phyloP scores from a whole-genome alignment of 1,140 invertebrate genomes.

The Drosophila repletoides region DNA sequence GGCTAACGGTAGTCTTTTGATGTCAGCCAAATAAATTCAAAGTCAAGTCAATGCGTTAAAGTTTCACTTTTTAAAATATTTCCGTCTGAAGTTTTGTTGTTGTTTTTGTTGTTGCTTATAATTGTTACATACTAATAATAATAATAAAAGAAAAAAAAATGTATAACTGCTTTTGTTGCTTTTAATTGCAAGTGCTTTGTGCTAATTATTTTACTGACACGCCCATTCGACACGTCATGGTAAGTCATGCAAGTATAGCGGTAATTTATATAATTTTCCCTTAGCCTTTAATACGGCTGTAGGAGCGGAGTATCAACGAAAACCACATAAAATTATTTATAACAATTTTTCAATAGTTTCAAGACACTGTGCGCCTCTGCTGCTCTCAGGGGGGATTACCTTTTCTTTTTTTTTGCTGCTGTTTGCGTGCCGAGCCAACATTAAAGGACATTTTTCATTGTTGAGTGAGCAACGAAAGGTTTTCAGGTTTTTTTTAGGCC shows the following conservation, averaged over 20 bases:
- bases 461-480: neutral
- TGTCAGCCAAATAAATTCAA: constrained; percentile 22
- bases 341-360: neutral
- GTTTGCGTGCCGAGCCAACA: constrained; percentile 39
- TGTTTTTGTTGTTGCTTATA: constrained; percentile 3
- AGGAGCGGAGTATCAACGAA: neutral
- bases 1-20: constrained; percentile 29
- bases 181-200: constrained; percentile 32
- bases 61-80: constrained; percentile 44
- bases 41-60: constrained; percentile 33
- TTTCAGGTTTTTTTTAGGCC: neutral
- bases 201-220: constrained; percentile 29
- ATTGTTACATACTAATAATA: constrained; percentile 13
- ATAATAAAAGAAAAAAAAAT: constrained; percentile 2
- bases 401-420: neutral
- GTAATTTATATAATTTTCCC: constrained; percentile 4
- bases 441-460: constrained; percentile 47
- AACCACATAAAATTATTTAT: neutral
- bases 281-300: too few species aligned
- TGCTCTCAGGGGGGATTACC: too few species aligned
- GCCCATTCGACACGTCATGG: constrained; percentile 22
- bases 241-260: constrained; percentile 1
- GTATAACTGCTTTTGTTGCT: constrained; percentile 5
- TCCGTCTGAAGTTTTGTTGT: constrained; percentile 1
- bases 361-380: neutral